phyloP scores from a whole-genome alignment of 2,113 vertebrate species.

The Chunga burmeisteri region DNA sequence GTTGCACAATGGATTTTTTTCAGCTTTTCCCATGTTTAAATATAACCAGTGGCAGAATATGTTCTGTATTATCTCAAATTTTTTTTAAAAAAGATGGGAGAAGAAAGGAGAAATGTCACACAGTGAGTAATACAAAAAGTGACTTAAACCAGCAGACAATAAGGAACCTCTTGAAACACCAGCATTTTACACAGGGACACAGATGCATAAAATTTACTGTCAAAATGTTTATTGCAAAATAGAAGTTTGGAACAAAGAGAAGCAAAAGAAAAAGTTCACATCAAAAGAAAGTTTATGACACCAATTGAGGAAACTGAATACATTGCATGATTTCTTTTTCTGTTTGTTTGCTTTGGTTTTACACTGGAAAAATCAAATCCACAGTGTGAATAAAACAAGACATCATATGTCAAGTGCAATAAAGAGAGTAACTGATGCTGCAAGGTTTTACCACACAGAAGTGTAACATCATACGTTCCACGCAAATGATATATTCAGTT shows the following conservation, averaged over 20 bases:
- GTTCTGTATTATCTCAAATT: neutral
- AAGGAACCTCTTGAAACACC: neutral
- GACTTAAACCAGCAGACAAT: neutral
- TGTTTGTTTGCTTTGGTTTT: constrained; percentile 53
- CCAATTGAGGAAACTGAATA: constrained; percentile 69
- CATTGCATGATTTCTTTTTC: constrained; percentile 52
- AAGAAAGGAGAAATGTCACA: neutral
- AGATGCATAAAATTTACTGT: constrained; percentile 78
- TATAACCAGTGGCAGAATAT: neutral
- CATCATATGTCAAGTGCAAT: constrained; percentile 60
- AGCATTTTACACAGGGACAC: constrained; percentile 72
- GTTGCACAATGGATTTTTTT: neutral
- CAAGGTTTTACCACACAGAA: constrained; percentile 69
- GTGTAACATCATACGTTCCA: constrained; percentile 71
- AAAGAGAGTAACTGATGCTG: constrained; percentile 55
- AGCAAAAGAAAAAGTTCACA: constrained; percentile 77
- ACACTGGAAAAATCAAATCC: constrained; percentile 71
- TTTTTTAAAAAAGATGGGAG: neutral
- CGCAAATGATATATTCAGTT: constrained; percentile 69
- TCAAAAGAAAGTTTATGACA: constrained; percentile 76
- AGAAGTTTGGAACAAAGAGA: constrained; percentile 78
- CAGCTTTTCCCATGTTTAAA: neutral
- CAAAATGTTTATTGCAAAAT: constrained; percentile 88
- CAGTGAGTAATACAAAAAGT: neutral
- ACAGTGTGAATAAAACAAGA: constrained; percentile 64